Evolutionary conservation across 2,888 invertebrate species (phyloP).

Genomic region (Plagodis pulveraria): DNA sequence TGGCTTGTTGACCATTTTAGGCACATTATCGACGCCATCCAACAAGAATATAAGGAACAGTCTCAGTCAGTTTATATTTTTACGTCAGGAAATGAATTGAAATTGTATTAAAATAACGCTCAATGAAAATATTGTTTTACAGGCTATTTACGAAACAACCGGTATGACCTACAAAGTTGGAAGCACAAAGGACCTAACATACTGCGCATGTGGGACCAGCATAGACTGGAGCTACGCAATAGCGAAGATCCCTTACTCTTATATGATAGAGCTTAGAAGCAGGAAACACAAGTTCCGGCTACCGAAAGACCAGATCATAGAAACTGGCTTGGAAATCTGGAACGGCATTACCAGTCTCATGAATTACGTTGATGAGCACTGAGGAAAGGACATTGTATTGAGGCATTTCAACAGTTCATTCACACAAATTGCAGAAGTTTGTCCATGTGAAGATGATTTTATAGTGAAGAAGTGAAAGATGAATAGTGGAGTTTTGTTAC

Average conservation of each 20-base stretch:
- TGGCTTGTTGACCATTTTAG: no score
- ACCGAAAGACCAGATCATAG: constrained; percentile 69
- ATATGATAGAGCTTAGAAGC: constrained; percentile 74
- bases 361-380: constrained; percentile 62
- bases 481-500: no score
- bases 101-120: no score
- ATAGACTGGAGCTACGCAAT: constrained; percentile 76
- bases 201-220: constrained; percentile 74
- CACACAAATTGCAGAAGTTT: background rate
- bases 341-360: constrained; percentile 66
- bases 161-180: constrained; percentile 76
- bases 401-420: background rate
- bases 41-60: no score
- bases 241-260: constrained; percentile 76
- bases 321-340: constrained; percentile 68
- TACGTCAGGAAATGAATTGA: no score
- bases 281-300: constrained; percentile 65
- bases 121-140: constrained; percentile 34
- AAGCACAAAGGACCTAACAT: constrained; percentile 74
- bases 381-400: background rate
- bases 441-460: no score
- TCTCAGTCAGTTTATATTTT: no score
- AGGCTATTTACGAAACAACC: constrained; percentile 71
- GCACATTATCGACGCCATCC: no score
- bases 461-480: no score